Base-by-base conservation (phyloP, 2,888 invertebrate species). In the Drosophila macrospina region DNA sequence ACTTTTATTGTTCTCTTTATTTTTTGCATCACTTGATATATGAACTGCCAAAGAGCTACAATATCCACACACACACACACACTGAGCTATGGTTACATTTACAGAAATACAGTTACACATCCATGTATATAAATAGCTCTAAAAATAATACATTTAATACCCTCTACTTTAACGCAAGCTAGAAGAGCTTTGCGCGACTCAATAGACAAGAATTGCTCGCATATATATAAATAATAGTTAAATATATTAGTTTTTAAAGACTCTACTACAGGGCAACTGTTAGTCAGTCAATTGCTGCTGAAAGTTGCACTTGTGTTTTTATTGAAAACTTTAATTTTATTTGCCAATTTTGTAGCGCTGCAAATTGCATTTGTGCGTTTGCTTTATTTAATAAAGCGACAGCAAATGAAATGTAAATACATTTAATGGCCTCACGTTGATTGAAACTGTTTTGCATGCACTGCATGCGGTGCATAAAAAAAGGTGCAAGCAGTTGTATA, bases 1-100 rank as follows among this genome's bases (percentile, higher is more conserved):
- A 89, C 87, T 86, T 90, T 89, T 88, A 91, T 89, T 85, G 80
- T 80, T 75, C 70, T 48, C 59, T 61, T 47, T 41, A 45, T 61
- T 68, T 66, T 45, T 41, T 55, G 39, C 47, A 34, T 11, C 47
- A 69, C 66, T 74, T 86, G 87, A 88, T 87, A 79, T 86, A 85
- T 88, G 85, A 87, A 88, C 89, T 87, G 77, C 57, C 66, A 86
- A 88, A 86, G 71, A 62, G 63, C 51, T 66, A 37, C 41, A 41
- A 13, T 30, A 51, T 32, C 34, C 42, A 59, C 39, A 37, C 50
- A 68, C 47, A 39, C 57, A 30, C 20, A 20, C 20, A 20, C 20
- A 20, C 20, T 20, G 20, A 20, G 20, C 20, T 20, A 20, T 20
- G 20, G 50, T 30, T 45, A 34, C 45, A 47, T 44, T n/a, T 47